Conservation (phyloP, 64 coral and sea anemone species). For the Porites lutea region DNA sequence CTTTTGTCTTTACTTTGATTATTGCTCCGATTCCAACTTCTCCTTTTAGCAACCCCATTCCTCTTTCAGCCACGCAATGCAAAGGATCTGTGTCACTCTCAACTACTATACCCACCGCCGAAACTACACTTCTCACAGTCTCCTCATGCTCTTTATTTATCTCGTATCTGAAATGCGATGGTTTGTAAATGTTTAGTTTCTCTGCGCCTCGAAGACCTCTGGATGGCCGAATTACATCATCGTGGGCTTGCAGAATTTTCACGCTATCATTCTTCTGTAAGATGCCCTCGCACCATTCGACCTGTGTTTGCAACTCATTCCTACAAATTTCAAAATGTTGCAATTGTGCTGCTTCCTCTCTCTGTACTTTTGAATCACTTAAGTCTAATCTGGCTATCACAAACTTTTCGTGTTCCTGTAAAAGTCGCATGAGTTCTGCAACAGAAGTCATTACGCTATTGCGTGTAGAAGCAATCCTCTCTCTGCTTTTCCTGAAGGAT, state of each 20-base stretch:
- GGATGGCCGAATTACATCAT: neutral
- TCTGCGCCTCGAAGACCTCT: slow-evolving; percentile 17
- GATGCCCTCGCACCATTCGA: slow-evolving; percentile 30
- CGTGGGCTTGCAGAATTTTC: slow-evolving; percentile 25
- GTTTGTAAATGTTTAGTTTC: neutral
- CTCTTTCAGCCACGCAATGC: neutral
- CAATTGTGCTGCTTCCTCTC: slow-evolving; percentile 2
- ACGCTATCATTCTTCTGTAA: slow-evolving; percentile 26
- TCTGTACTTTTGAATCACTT: slow-evolving; percentile 4
- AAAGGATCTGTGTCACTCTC: slow-evolving; percentile 29
- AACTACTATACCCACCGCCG: neutral
- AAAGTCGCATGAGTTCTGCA: slow-evolving; percentile 41
- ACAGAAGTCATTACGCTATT: neutral
- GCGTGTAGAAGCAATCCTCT: neutral
- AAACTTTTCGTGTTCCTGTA: slow-evolving; percentile 30
- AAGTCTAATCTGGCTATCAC: slow-evolving; percentile 20
- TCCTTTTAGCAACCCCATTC: neutral
- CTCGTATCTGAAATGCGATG: neutral
- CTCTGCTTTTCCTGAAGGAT: neutral
- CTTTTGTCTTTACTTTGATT: slow-evolving; percentile 34
- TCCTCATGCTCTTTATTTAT: neutral
- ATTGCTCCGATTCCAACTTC: neutral
- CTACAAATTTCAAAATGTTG: slow-evolving; percentile 7
- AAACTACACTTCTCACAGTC: neutral
- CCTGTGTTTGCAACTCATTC: slow-evolving; percentile 10